A percentile compares a stretch with the other conserved stretches of the same genome.
These are phyloP conservation scores for Schizothorax lantsangensis DNA, from an alignment of 2,797 vertebrate genomes.

Conservation along the genomic window DNA sequence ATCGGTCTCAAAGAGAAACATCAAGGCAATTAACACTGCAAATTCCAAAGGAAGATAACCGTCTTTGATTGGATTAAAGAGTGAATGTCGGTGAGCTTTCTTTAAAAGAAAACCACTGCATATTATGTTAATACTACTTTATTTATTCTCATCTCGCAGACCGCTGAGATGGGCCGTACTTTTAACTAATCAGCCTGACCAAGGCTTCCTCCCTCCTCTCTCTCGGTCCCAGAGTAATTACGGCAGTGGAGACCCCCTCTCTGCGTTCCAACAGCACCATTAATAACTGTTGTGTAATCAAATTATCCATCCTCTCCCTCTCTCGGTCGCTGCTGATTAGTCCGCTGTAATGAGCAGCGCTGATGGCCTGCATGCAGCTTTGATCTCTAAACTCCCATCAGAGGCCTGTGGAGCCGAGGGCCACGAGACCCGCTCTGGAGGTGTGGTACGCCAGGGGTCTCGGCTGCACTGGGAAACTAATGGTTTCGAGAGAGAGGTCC, in stretches of 20 bases:
- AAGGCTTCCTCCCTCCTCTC: conserved; percentile 14
- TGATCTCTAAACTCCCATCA: conserved; percentile 58
- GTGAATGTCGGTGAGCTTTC: conserved; percentile 15
- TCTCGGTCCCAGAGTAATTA: conserved; percentile 49
- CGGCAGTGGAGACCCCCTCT: conserved; percentile 29
- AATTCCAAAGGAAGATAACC: conserved; percentile 22
- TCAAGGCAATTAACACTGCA: conserved; percentile 41
- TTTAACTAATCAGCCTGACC: conserved; percentile 38
- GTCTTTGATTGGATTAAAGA: conserved; percentile 49
- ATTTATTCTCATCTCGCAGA: conserved; percentile 17
- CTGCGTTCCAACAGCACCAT: conserved; percentile 52
- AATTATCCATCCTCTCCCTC: conserved; percentile 60
- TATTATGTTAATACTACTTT: conserved; percentile 2
- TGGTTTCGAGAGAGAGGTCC: neutral
- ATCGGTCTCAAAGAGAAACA: conserved; percentile 8
- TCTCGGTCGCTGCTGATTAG: conserved; percentile 60
- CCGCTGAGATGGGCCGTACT: neutral
- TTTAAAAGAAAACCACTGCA: conserved; percentile 19
- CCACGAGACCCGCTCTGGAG: neutral
- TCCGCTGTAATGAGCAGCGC: conserved; percentile 63
- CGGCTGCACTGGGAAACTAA: neutral
- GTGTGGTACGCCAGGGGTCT: neutral
- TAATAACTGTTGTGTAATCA: conserved; percentile 67
- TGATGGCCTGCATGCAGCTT: conserved; percentile 54
- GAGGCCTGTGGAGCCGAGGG: conserved; percentile 4